These are phyloP conservation scores for Protodeltote pygarga DNA, from an alignment of 2,888 invertebrate genomes.

Conservation along the genomic window DNA sequence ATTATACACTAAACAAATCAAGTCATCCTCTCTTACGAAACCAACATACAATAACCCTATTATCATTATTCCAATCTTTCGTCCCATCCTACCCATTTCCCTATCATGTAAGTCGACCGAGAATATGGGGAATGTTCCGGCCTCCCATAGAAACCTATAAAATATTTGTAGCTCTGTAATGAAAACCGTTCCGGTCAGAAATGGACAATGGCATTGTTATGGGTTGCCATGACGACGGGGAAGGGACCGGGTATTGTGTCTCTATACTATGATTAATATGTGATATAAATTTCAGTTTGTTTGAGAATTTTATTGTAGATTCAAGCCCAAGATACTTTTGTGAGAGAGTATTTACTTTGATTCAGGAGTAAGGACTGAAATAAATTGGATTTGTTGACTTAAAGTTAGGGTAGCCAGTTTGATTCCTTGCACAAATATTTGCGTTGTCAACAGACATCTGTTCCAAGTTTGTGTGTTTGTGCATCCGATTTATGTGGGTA, in stretches of 20 bases:
- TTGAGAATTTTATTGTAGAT: too few relatives aligned
- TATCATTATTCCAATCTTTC: constrained; percentile 31
- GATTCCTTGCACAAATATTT: too few relatives aligned
- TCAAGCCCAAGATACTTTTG: too few relatives aligned
- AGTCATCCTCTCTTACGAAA: too few relatives aligned
- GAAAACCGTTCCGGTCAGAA: constrained; percentile 37
- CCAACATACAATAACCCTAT: constrained; percentile 33
- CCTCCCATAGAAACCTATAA: constrained; percentile 27
- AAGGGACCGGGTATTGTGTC: background rate
- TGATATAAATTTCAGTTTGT: constrained; percentile 39
- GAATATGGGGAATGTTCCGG: constrained; percentile 42
- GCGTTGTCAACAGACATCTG: too few relatives aligned
- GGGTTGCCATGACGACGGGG: constrained; percentile 20
- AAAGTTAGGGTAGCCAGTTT: too few relatives aligned
- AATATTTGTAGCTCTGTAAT: constrained; percentile 46
- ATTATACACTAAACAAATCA: constrained; percentile 18
- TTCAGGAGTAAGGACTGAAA: too few relatives aligned
- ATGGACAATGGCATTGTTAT: constrained; percentile 37
- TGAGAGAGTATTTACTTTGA: too few relatives aligned
- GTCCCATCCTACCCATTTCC: constrained; percentile 30
- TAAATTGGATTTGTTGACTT: too few relatives aligned
- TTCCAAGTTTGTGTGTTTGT: too few relatives aligned
- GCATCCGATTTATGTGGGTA: too few relatives aligned
- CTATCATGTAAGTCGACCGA: constrained; percentile 28
- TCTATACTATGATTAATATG: constrained; percentile 30